These are phyloP conservation scores for Callospermophilus lateralis DNA, from an alignment of 2,113 vertebrate genomes.

Conservation along the genomic window DNA sequence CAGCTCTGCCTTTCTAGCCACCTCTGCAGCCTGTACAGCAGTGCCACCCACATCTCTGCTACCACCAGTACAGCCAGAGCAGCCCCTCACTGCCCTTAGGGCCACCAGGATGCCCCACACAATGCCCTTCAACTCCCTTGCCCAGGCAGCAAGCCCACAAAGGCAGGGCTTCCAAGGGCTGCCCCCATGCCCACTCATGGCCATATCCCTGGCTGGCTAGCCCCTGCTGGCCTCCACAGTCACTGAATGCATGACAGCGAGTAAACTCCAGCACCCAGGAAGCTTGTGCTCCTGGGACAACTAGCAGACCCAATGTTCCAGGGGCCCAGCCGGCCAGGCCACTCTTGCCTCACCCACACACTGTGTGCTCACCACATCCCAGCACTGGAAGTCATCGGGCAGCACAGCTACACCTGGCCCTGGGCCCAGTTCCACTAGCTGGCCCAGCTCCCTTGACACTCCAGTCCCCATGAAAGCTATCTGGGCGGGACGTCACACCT, in stretches of 20 bases:
- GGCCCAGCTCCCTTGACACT: neutral
- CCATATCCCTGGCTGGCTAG: too few species aligned
- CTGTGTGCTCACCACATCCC: rapidly evolving
- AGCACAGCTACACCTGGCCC: neutral
- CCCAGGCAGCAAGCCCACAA: neutral
- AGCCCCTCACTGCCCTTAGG: neutral
- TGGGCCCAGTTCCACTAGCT: neutral
- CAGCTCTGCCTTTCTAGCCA: neutral
- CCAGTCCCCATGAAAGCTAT: neutral
- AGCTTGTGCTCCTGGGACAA: neutral
- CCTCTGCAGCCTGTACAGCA: neutral
- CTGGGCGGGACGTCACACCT: neutral
- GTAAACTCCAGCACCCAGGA: neutral
- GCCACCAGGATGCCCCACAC: neutral
- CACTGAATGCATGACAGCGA: neutral
- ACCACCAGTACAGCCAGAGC: neutral
- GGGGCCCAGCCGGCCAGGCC: neutral
- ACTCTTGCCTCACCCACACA: too few species aligned
- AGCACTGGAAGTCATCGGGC: neutral
- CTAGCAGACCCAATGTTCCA: neutral
- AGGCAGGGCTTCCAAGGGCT: neutral
- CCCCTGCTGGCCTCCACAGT: too few species aligned
- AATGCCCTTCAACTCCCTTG: neutral
- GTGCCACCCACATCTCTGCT: neutral
- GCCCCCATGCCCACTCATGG: neutral